A percentile compares a stretch with the other conserved stretches of the same genome.
These are phyloP conservation scores for Eulithis prunata DNA, from an alignment of 2,888 invertebrate genomes.

Conservation along the genomic window DNA sequence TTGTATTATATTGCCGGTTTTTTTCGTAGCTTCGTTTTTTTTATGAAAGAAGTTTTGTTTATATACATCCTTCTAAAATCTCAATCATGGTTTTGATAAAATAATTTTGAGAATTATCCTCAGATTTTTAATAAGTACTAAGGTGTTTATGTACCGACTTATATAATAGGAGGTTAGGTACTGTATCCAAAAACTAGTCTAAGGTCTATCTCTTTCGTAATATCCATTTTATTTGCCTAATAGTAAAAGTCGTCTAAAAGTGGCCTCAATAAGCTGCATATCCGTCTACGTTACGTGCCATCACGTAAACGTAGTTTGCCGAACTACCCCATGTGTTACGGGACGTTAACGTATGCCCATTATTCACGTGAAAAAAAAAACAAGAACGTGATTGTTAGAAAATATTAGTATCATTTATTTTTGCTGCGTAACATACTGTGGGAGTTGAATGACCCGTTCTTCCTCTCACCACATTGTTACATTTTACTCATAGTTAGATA, in stretches of 20 bases:
- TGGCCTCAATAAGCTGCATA: conserved; percentile 21
- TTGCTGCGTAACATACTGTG: not conserved
- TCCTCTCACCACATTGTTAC: not conserved
- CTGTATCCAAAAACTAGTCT: no score
- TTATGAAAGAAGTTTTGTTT: no score
- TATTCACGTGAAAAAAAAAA: conserved; percentile 29
- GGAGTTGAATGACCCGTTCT: not conserved
- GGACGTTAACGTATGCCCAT: conserved; percentile 21
- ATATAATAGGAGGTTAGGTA: no score
- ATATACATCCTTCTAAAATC: no score
- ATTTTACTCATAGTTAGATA: not conserved
- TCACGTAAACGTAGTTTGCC: conserved; percentile 28
- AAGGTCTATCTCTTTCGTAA: no score
- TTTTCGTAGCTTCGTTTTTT: no score
- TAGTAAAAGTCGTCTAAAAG: conserved; percentile 11
- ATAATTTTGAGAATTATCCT: no score
- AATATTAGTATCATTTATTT: not conserved
- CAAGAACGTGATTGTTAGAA: conserved; percentile 7
- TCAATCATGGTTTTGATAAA: no score
- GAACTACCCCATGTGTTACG: conserved; percentile 22
- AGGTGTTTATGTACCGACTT: no score
- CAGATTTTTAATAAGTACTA: no score
- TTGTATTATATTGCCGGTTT: no score
- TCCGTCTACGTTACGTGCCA: conserved; percentile 28
- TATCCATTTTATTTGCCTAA: not conserved